phyloP scores from a whole-genome alignment of 1,140 invertebrate species.

The Microplitis demolitor region DNA sequence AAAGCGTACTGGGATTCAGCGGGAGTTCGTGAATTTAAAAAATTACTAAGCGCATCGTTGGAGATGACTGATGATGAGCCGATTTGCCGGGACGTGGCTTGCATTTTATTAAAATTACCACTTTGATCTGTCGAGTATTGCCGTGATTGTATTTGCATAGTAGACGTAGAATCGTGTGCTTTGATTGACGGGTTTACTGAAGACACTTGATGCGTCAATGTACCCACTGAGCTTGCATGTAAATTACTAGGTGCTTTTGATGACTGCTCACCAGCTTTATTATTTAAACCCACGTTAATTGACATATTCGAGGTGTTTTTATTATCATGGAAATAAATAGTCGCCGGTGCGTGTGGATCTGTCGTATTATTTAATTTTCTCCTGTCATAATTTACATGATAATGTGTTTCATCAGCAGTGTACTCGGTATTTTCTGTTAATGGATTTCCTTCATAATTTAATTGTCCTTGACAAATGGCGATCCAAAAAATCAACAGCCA shows the following conservation, averaged over 20 bases:
- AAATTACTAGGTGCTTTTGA: not conserved
- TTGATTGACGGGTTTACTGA: not conserved
- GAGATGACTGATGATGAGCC: not conserved
- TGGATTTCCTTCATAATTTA: constrained; percentile 55
- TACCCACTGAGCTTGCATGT: not conserved
- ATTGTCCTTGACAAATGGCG: constrained; percentile 36
- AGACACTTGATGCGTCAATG: not conserved
- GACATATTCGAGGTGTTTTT: not conserved
- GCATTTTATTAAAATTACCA: not conserved
- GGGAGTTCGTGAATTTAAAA: constrained; percentile 51
- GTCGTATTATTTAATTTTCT: constrained; percentile 5
- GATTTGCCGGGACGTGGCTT: not conserved
- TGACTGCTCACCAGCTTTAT: not conserved
- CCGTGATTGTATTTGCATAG: not conserved
- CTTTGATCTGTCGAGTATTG: not conserved
- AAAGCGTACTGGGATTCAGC: constrained; percentile 49
- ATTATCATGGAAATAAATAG: not conserved
- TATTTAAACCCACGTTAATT: not conserved
- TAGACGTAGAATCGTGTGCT: not conserved
- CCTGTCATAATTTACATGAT: constrained; percentile 26
- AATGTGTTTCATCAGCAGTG: constrained; percentile 49
- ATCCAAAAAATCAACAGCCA: constrained; percentile 29
- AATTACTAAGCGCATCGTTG: constrained; percentile 33
- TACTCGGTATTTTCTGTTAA: constrained; percentile 53
- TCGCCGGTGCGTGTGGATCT: constrained; percentile 5